phyloP scores from a whole-genome alignment of 2,113 vertebrate species.

The Hipposideros armiger region DNA sequence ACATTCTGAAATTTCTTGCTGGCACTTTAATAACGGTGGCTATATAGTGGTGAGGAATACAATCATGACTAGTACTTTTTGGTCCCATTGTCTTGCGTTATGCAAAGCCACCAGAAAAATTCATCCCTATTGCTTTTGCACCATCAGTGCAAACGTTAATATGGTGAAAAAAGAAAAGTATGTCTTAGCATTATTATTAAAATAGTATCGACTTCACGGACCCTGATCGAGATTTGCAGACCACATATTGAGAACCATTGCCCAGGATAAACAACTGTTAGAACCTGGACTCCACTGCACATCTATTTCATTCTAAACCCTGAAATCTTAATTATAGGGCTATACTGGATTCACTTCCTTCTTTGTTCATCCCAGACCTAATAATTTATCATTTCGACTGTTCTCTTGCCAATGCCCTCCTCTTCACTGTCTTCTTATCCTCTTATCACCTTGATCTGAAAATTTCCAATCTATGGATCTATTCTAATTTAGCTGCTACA shows the following conservation, averaged over 20 bases:
- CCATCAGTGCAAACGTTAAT: background rate
- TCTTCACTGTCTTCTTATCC: background rate
- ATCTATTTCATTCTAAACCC: background rate
- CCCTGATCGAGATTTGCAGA: background rate
- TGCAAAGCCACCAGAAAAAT: background rate
- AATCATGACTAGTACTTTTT: background rate
- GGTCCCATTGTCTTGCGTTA: background rate
- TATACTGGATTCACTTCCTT: background rate
- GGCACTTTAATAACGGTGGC: background rate
- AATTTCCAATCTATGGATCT: background rate
- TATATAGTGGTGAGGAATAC: background rate
- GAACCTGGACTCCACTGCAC: background rate
- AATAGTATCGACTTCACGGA: background rate
- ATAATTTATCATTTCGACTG: background rate
- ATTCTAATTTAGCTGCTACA: background rate
- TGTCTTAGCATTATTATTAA: background rate
- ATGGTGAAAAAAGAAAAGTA: background rate
- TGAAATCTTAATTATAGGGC: background rate
- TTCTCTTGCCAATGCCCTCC: background rate
- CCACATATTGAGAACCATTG: background rate
- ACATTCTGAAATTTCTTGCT: background rate
- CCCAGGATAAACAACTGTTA: background rate
- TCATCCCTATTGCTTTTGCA: background rate
- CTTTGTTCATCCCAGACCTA: background rate
- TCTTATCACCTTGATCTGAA: background rate